Conservation (phyloP, 2,797 vertebrate species). For the Microctenopoma steveboyesi region DNA sequence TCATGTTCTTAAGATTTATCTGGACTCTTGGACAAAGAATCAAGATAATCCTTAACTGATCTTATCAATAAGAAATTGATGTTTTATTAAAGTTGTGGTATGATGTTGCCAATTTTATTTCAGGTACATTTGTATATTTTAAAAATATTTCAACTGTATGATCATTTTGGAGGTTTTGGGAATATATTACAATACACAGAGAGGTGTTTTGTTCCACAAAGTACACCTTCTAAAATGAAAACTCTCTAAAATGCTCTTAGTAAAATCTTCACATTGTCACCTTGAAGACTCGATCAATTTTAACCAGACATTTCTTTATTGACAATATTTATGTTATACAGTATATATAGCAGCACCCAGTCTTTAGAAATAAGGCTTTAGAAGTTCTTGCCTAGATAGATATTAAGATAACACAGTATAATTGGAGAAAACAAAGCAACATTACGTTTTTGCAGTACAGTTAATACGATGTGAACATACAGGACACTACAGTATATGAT, state of each 20-base stretch:
- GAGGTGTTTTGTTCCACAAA: too few relatives aligned
- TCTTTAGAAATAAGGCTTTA: slow-evolving; percentile 11
- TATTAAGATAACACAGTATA: slow-evolving; percentile 16
- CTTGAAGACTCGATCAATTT: background rate
- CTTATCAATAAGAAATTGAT: background rate
- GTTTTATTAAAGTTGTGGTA: background rate
- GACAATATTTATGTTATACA: slow-evolving; percentile 36
- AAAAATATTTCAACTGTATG: background rate
- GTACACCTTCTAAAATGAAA: too few relatives aligned
- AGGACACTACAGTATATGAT: slow-evolving; percentile 9
- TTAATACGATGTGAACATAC: slow-evolving; percentile 30
- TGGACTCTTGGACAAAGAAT: slow-evolving; percentile 3
- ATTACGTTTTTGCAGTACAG: slow-evolving; percentile 26
- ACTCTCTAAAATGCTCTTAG: too few relatives aligned
- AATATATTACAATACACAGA: too few relatives aligned
- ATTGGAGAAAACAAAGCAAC: background rate
- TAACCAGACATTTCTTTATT: slow-evolving; percentile 62
- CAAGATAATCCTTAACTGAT: background rate
- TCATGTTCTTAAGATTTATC: slow-evolving; percentile 6
- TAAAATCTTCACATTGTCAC: background rate
- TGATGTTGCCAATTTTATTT: too few relatives aligned
- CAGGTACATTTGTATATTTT: too few relatives aligned
- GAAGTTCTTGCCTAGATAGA: slow-evolving; percentile 7
- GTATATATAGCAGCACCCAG: slow-evolving; percentile 11
- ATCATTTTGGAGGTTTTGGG: background rate